Percentiles rank a stretch among this genome's conserved stretches.
Evolutionary conservation across 2,888 invertebrate species (phyloP).

Genomic region (Dynastes hyllus): DNA sequence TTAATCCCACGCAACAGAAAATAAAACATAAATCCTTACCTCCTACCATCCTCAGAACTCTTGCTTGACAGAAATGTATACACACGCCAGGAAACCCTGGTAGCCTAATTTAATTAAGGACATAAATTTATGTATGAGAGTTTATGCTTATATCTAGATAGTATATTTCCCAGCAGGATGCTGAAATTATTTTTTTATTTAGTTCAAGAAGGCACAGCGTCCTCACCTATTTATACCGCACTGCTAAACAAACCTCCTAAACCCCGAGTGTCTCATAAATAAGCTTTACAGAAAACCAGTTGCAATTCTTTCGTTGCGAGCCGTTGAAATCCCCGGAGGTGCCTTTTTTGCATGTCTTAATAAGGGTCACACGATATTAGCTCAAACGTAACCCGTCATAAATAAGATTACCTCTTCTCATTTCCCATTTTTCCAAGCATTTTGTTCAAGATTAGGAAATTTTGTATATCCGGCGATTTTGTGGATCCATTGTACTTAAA

Average conservation of each 20-base stretch:
- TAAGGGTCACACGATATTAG: conserved; percentile 18
- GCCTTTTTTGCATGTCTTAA: conserved; percentile 20
- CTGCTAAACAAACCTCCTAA: neutral
- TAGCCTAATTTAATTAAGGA: conserved; percentile 14
- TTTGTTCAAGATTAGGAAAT: no score
- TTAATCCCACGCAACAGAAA: no score
- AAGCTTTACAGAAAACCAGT: conserved; percentile 4
- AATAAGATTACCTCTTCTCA: neutral
- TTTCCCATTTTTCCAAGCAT: no score
- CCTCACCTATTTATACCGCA: conserved; percentile 11
- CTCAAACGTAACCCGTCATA: neutral
- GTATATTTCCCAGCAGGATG: conserved; percentile 2
- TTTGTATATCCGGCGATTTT: no score
- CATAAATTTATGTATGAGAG: conserved; percentile 21
- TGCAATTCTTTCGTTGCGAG: neutral
- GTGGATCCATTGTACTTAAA: no score
- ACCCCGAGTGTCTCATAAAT: conserved; percentile 19
- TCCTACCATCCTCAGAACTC: neutral
- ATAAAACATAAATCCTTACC: neutral
- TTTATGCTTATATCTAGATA: neutral
- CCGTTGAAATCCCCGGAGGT: neutral
- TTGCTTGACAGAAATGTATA: neutral
- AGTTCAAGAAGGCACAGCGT: conserved; percentile 3
- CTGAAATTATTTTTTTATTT: conserved; percentile 22
- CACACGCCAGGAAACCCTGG: neutral